These are phyloP conservation scores for Diorhabda elongata DNA, from an alignment of 1,140 invertebrate species.

Conservation along the genomic window DNA sequence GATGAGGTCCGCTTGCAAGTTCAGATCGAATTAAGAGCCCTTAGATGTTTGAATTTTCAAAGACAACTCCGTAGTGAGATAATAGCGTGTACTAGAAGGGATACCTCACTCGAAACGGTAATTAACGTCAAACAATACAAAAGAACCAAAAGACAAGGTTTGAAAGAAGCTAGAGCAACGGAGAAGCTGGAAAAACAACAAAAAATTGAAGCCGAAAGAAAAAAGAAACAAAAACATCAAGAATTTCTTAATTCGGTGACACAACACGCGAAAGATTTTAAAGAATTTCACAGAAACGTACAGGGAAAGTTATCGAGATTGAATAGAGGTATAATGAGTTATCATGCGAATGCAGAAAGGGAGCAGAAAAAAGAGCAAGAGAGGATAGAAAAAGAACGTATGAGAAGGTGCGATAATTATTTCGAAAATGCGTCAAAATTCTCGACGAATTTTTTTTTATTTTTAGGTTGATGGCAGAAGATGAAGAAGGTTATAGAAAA, in stretches of 20 bases:
- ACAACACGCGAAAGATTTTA: slow-evolving; percentile 96
- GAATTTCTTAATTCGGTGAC: slow-evolving; percentile 94
- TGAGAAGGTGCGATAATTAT: slow-evolving; percentile 60
- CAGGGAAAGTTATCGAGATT: slow-evolving; percentile 79
- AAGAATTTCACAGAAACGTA: slow-evolving; percentile 80
- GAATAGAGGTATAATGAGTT: slow-evolving; percentile 93
- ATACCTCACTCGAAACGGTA: slow-evolving; percentile 94
- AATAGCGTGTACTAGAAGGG: slow-evolving; percentile 83
- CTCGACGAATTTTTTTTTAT: background rate
- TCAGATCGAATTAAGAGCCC: slow-evolving; percentile 91
- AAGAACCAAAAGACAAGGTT: slow-evolving; percentile 87
- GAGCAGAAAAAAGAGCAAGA: slow-evolving; percentile 99
- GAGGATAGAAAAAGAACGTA: slow-evolving; percentile 96
- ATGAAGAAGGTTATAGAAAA: slow-evolving; percentile 92
- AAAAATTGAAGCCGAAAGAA: slow-evolving; percentile 95
- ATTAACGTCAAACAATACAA: slow-evolving; percentile 97
- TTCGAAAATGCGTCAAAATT: no score
- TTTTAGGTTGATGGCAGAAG: slow-evolving; percentile 83
- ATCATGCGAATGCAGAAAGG: slow-evolving; percentile 95
- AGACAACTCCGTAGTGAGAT: slow-evolving; percentile 80
- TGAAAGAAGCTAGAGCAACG: slow-evolving; percentile 93
- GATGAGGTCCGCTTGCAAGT: slow-evolving; percentile 89
- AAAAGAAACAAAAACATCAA: slow-evolving; percentile 91
- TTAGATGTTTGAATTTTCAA: slow-evolving; percentile 93
- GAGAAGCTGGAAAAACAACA: slow-evolving; percentile 99